A percentile compares a stretch with the other conserved stretches of the same genome.
Evolutionary conservation across 1,140 invertebrate genomes (phyloP).

Genomic region (Eupristina koningsbergeri): DNA sequence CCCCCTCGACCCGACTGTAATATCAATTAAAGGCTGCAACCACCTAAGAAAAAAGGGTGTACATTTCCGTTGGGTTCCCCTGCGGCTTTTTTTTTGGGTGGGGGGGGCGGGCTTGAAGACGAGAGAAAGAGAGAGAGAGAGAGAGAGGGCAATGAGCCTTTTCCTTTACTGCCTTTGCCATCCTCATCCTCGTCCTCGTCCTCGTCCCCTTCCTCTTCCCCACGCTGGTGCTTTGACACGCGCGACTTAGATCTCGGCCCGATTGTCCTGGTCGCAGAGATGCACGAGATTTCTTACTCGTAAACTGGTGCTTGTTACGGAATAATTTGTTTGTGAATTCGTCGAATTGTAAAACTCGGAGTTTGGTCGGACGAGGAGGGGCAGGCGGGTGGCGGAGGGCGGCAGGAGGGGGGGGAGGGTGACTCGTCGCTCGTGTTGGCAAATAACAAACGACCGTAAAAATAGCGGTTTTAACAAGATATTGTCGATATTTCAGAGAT

Average conservation of each 20-base stretch:
- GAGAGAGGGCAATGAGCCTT: too few relatives aligned
- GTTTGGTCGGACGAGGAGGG: too few relatives aligned
- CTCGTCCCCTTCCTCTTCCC: not conserved
- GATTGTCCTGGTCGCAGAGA: not conserved
- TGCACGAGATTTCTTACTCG: not conserved
- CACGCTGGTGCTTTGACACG: not conserved
- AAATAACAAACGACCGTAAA: not conserved
- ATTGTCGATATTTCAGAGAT: constrained; percentile 7
- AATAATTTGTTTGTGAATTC: not conserved
- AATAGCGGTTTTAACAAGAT: not conserved
- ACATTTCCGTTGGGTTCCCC: not conserved
- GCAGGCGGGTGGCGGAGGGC: too few relatives aligned
- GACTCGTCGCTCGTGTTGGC: not conserved
- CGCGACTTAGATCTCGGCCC: not conserved
- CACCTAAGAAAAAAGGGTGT: too few relatives aligned
- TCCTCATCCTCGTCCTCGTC: not conserved
- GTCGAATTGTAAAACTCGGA: not conserved
- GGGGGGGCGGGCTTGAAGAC: too few relatives aligned
- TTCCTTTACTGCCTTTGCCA: not conserved
- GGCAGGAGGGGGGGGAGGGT: too few relatives aligned
- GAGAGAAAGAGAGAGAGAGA: too few relatives aligned
- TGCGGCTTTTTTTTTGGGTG: not conserved
- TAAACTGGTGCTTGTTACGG: not conserved
- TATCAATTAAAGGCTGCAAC: constrained; percentile 38
- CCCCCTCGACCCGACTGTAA: not conserved